Evolutionary conservation across 1,140 invertebrate species (phyloP), one percentile per base, ranked within the genome.

Genomic region (Anadara kagoshimensis): DNA sequence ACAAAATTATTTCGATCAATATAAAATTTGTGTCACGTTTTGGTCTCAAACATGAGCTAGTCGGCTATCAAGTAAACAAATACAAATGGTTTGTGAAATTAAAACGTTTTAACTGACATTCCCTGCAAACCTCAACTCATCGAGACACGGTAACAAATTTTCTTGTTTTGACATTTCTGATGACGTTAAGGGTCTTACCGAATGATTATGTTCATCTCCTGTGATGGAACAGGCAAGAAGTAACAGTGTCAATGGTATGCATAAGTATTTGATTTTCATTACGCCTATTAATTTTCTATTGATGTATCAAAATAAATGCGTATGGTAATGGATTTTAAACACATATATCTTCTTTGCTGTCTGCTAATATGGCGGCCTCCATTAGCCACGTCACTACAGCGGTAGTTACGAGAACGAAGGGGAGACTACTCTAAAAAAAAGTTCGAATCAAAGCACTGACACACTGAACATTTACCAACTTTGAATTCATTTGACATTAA

Each of bases 141-240:
- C 29, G 7, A 36, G 7, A 36, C 29, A 36, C 29, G 2, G 7
- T 3, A 2, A 36, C 2, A 36, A 36, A 3, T 36, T 36, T 36
- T 36, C 2, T 36, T 36, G 29, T 36, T 36, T 36, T 36, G 29
- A 36, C 29, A 36, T 36, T 36, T 36, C 29, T 36, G 29, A 41
- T 45, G 16, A 64, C 43, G 62, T 61, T 36, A 61, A 56, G 54
- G 47, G 69, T 83, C 82, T 84, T 83, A 85, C 84, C 51, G 69
- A 72, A 79, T 85, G 84, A 66, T 80, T 79, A 54, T 85, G 84
- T 77, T 85, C 84, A 57, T 85, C 84, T 57, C 78, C 78, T 58
- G 67, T 53, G 29, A 61, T 75, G 1, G 65, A 43, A 53, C 53
- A 79, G 49, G 57, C 69, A 65, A 69, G 76, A 66, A 51, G 76